phyloP scores from a whole-genome alignment of 1,140 invertebrate species.

The Pygmarrhopalites habei region DNA sequence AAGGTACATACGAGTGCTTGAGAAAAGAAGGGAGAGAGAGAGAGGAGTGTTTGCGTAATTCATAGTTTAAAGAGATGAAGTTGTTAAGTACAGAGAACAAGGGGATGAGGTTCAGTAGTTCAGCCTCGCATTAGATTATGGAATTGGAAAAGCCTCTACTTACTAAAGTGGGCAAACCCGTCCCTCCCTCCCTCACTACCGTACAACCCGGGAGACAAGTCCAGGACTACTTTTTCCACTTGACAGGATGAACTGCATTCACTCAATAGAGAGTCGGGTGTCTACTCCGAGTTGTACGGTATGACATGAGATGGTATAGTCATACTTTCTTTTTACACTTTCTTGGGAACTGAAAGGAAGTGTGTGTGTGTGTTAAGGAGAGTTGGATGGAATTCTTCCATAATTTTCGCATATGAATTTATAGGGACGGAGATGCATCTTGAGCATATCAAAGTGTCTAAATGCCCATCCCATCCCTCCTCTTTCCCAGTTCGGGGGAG shows the following conservation, averaged over 20 bases:
- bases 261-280: not conserved
- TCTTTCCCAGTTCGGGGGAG: too few relatives aligned
- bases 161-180: not conserved
- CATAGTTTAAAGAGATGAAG: not conserved
- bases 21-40: not conserved
- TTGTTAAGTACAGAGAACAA: not conserved
- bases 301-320: not conserved
- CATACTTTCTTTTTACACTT: too few relatives aligned
- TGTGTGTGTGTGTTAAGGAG: too few relatives aligned
- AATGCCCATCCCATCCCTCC: too few relatives aligned
- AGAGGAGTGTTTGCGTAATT: not conserved
- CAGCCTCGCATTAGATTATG: not conserved
- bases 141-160: not conserved
- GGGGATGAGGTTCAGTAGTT: not conserved
- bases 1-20: not conserved
- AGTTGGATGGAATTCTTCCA: too few relatives aligned
- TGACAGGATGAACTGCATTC: not conserved
- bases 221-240: not conserved
- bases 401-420: too few relatives aligned
- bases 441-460: too few relatives aligned
- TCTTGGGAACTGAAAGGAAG: too few relatives aligned
- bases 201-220: not conserved
- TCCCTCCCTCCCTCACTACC: not conserved
- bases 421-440: too few relatives aligned
- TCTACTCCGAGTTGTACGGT: not conserved